These are phyloP conservation scores for Heterochromis multidens DNA, from an alignment of 2,113 vertebrate genomes.

Conservation along the genomic window DNA sequence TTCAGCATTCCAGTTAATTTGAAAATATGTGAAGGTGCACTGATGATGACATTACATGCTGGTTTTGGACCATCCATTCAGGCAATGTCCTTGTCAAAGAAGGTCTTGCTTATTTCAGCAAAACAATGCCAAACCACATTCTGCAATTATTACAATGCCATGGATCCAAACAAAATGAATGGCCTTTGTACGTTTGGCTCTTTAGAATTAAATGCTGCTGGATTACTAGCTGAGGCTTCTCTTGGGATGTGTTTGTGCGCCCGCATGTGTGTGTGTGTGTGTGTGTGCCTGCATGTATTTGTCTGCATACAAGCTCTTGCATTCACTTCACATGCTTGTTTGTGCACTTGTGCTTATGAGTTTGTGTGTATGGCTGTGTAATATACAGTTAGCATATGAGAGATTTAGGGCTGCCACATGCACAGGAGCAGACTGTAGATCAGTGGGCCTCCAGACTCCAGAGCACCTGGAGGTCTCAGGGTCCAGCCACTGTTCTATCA, in stretches of 20 bases:
- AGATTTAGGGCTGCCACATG: constrained; percentile 34
- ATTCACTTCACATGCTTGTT: not conserved
- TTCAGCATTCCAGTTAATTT: not conserved
- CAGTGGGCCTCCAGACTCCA: not conserved
- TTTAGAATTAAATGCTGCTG: not conserved
- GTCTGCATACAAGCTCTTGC: not conserved
- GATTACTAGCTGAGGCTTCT: not conserved
- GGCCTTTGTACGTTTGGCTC: not conserved
- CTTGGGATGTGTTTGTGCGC: not conserved
- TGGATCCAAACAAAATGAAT: not conserved
- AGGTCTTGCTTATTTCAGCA: not conserved
- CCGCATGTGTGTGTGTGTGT: not conserved
- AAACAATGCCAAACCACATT: not conserved
- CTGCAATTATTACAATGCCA: not conserved
- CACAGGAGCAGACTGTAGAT: constrained; percentile 24
- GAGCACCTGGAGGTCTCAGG: constrained; percentile 23
- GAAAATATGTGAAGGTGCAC: not conserved
- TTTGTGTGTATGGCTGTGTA: not conserved
- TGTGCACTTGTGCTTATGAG: not conserved
- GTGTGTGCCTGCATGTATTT: not conserved
- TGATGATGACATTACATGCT: not conserved
- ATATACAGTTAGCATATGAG: not conserved
- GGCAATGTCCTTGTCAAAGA: not conserved
- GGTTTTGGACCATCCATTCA: not conserved
- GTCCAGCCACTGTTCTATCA: constrained; percentile 35